These are phyloP conservation scores for Onychomys leucogaster DNA, from an alignment of 2,797 vertebrate species.

Conservation along the genomic window DNA sequence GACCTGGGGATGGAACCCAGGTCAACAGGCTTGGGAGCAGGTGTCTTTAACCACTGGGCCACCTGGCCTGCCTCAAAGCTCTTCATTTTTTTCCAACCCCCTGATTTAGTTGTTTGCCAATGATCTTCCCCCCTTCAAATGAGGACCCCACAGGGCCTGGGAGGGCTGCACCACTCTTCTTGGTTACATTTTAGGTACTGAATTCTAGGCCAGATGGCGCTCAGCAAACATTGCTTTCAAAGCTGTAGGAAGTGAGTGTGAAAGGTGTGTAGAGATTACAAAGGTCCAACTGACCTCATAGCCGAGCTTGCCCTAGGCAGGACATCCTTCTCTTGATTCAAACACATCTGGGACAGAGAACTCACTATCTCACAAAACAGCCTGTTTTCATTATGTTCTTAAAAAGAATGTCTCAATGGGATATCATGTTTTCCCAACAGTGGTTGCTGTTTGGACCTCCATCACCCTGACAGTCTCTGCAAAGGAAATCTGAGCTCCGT, in stretches of 20 bases:
- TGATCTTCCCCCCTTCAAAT: not conserved
- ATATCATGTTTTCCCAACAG: accelerated
- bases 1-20: not conserved
- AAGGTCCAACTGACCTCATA: accelerated
- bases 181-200: not conserved
- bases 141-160: not conserved
- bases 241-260: not conserved
- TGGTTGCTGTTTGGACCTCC: not conserved
- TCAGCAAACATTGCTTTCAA: not conserved
- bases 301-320: not conserved
- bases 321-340: not conserved
- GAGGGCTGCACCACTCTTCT: not conserved
- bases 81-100: not conserved
- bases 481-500: too few species aligned
- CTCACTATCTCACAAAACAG: not conserved
- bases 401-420: not conserved
- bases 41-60: not conserved
- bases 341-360: not conserved
- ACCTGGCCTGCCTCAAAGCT: not conserved
- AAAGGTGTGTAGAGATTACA: not conserved
- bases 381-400: too few species aligned
- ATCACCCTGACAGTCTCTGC: not conserved
- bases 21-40: not conserved
- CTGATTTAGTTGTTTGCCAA: not conserved
- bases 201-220: too few species aligned